phyloP scores from a whole-genome alignment of 2,888 invertebrate genomes.

The Dryobota labecula region DNA sequence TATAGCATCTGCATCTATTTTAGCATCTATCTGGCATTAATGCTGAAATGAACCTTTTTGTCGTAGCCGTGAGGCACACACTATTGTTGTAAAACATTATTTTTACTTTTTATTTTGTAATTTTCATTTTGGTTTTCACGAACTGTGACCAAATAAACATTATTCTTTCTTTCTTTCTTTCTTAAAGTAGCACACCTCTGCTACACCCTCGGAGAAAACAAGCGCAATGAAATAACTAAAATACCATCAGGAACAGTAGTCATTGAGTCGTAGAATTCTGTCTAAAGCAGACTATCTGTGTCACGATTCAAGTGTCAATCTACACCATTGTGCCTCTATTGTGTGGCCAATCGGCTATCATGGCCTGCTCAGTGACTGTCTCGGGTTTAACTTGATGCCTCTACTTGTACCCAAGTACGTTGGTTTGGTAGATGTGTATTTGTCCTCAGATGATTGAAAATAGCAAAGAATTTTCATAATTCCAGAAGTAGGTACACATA shows the following conservation, averaged over 20 bases:
- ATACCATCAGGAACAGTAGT: conserved; percentile 6
- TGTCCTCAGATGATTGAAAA: neutral
- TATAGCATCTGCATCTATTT: no score
- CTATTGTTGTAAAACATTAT: no score
- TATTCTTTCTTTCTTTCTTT: no score
- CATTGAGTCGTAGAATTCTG: conserved; percentile 12
- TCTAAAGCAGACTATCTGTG: conserved; percentile 35
- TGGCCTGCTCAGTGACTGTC: conserved; percentile 29
- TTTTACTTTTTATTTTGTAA: no score
- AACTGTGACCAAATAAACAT: no score
- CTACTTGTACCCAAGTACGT: neutral
- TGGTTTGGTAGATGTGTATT: neutral
- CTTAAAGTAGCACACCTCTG: no score
- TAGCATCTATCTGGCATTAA: no score
- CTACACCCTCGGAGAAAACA: neutral
- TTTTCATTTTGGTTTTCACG: no score
- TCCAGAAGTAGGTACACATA: neutral
- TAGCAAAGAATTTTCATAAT: neutral
- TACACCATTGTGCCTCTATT: conserved; percentile 38
- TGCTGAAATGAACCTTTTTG: no score
- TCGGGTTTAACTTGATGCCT: conserved; percentile 7
- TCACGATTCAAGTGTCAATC: conserved; percentile 52
- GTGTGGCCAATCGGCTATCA: conserved; percentile 34
- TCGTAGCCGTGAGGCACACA: no score
- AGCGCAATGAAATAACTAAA: neutral